These are phyloP conservation scores for Drosophila oshimai DNA, from an alignment of 1,140 invertebrate genomes.

Conservation along the genomic window DNA sequence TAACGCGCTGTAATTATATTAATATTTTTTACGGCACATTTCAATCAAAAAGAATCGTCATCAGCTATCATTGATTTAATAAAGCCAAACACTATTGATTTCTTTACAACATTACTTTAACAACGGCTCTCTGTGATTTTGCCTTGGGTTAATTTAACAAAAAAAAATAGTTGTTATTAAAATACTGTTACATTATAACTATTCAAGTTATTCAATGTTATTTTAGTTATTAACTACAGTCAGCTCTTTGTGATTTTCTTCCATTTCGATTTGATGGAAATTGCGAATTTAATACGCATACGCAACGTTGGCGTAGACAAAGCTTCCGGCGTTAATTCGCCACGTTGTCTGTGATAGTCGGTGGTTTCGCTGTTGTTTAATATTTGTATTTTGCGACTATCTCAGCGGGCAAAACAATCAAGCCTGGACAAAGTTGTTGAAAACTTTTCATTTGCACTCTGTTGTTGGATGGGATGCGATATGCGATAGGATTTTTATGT, in stretches of 20 bases:
- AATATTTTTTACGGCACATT: no score
- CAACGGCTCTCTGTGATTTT: no score
- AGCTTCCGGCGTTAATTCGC: conserved; percentile 6
- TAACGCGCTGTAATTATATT: no score
- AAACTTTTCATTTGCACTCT: conserved; percentile 31
- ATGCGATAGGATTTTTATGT: conserved; percentile 75
- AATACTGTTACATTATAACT: no score
- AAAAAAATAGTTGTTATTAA: no score
- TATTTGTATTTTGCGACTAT: conserved; percentile 46
- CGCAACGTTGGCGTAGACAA: conserved; percentile 3
- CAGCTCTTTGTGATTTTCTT: neutral
- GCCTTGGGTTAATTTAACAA: no score
- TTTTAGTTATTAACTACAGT: neutral
- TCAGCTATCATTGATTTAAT: no score
- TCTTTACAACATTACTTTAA: no score
- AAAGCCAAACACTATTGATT: no score
- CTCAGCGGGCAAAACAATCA: conserved; percentile 60
- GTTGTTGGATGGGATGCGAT: conserved; percentile 48
- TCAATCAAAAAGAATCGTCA: no score
- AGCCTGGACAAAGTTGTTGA: conserved; percentile 42
- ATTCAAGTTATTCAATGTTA: no score
- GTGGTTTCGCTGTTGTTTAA: conserved; percentile 24
- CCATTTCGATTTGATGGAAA: neutral
- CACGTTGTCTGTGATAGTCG: neutral
- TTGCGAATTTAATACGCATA: conserved; percentile 11